Base-by-base conservation (phyloP, 2,113 vertebrate species). In the Nothoprocta pentlandii region DNA sequence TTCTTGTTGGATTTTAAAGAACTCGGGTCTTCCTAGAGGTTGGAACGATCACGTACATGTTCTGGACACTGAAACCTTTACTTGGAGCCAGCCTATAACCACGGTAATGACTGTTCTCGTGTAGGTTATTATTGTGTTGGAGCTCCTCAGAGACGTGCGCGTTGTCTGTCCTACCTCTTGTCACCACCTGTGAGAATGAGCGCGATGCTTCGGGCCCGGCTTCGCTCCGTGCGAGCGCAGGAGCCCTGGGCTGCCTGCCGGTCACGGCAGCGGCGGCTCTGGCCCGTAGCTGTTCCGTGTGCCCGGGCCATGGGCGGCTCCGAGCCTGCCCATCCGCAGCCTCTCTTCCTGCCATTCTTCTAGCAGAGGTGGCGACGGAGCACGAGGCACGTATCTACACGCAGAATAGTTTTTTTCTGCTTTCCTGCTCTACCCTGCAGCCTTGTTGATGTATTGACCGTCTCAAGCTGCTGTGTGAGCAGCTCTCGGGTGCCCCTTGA, bases 1-100 rank as follows among this genome's bases (percentile, higher is more conserved):
- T 70, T 39, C 28, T 88, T 47, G 5, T 47, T 90, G 49, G 7
- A 87, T 95, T 76, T 91, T 95, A 59, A 93, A 98, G 98, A 98
- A 98, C 62, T 98, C 98, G 95, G 98, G 98, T 69, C 98, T 97
- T 79, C 98, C 98, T 14, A 97, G 99, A 96, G 99, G 99, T 46
- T 99, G 99, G 99, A 99, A 99, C 1, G 99, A 99, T 84, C 99
- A 99, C 9, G 98, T 99, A 70, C 99, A 99, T 6, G 75, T 99
- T 89, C 97, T 99, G 94, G 99, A 99, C 95, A 98, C 99, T n/a
- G 99, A 99, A 91, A 99, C 97, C 1, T 98, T 97, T 13, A 97
- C 97, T 12, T 99, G 99, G 99, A 99, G 98, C 88, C 99, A 99
- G 87, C 99, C 99, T 22, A 90, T 98, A 85, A 99, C 99, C 12